Conservation (phyloP, 2,113 vertebrate species). For the Heteronetta atricapilla region DNA sequence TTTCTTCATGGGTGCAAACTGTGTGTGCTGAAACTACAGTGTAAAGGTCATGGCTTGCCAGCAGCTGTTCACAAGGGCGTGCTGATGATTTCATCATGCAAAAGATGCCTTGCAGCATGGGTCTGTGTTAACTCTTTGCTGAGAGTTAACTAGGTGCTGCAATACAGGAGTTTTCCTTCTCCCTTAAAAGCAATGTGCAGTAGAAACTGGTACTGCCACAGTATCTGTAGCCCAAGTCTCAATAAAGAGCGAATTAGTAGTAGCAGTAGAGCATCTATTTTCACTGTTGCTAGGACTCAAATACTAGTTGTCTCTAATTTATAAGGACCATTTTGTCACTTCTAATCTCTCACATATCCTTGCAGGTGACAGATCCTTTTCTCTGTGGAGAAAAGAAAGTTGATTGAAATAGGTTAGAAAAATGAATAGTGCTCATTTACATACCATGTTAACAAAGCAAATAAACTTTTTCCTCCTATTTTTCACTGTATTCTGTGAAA, state of each 20-base stretch:
- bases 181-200: neutral
- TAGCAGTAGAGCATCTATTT: neutral
- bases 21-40: neutral
- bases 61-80: neutral
- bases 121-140: neutral
- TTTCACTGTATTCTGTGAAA: neutral
- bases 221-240: neutral
- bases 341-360: neutral
- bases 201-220: neutral
- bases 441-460: neutral
- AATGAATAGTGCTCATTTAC: neutral
- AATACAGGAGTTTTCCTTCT: neutral
- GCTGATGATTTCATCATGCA: rapidly evolving
- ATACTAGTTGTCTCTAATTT: slow-evolving; percentile 1
- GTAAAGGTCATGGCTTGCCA: neutral
- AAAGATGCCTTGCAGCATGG: neutral
- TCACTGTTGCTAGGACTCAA: neutral
- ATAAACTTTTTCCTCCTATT: neutral
- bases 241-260: neutral
- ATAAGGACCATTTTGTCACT: neutral
- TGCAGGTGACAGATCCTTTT: neutral
- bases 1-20: neutral
- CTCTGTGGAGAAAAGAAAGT: neutral
- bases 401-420: neutral
- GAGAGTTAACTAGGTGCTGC: neutral